Conservation (phyloP, 2,888 invertebrate genomes). For the Pyrocoelia pectoralis region DNA sequence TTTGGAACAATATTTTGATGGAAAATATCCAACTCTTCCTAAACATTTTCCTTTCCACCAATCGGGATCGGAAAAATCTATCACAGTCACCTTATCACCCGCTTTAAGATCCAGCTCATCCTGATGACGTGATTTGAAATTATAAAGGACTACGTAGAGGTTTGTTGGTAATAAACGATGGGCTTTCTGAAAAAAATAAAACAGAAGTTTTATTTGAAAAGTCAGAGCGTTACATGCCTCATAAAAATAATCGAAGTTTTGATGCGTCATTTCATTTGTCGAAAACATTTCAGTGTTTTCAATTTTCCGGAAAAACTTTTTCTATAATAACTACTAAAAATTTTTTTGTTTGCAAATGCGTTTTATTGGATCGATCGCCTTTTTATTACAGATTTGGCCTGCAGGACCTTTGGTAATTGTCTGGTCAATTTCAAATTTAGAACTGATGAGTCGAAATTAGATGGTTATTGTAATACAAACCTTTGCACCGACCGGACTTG, state of each 20-base stretch:
- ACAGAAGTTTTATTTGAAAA: neutral
- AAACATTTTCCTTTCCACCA: slow-evolving; percentile 98
- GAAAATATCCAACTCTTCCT: slow-evolving; percentile 91
- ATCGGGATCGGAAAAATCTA: slow-evolving; percentile 93
- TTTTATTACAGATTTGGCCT: too few species aligned
- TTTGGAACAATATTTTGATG: slow-evolving; percentile 93
- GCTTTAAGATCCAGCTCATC: slow-evolving; percentile 95
- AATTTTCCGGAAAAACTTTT: too few species aligned
- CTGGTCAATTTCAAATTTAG: too few species aligned
- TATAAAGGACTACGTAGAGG: slow-evolving; percentile 92
- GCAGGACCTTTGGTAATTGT: too few species aligned
- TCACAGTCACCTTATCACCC: slow-evolving; percentile 90
- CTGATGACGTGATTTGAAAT: slow-evolving; percentile 92
- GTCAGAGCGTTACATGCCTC: too few species aligned
- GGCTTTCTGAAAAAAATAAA: slow-evolving; percentile 70
- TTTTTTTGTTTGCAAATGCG: too few species aligned
- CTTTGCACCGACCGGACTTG: slow-evolving; percentile 73
- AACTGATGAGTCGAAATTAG: too few species aligned
- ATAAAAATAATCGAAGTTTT: too few species aligned
- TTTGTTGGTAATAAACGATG: slow-evolving; percentile 88
- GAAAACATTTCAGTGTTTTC: too few species aligned
- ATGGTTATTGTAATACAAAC: slow-evolving; percentile 40
- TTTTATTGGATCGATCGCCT: too few species aligned
- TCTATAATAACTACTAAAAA: too few species aligned
- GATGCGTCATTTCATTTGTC: too few species aligned